phyloP scores from a whole-genome alignment of 2,888 invertebrate species.

The Cancer borealis region DNA sequence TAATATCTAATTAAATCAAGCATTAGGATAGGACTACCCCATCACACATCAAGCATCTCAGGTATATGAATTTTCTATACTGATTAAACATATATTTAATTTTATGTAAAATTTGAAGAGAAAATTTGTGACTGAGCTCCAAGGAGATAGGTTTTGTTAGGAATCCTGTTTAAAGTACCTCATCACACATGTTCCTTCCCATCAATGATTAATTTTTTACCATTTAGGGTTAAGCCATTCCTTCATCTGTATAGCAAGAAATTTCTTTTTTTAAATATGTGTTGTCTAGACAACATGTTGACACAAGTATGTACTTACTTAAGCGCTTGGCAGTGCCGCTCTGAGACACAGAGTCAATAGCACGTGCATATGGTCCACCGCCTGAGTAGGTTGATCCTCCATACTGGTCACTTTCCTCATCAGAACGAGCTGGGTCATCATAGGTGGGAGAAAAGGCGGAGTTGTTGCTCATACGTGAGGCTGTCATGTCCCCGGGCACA shows the following conservation, averaged over 20 bases:
- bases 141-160: background rate
- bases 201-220: background rate
- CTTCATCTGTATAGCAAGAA: background rate
- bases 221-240: background rate
- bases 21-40: background rate
- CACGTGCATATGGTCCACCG: conserved; percentile 84
- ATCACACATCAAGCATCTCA: background rate
- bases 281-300: background rate
- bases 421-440: conserved; percentile 95
- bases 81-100: too few species aligned
- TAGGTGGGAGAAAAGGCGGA: conserved; percentile 87
- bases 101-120: too few species aligned
- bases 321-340: conserved; percentile 77
- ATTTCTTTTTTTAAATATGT: background rate
- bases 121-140: too few species aligned
- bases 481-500: conserved; percentile 73
- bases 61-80: too few species aligned
- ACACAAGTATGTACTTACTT: conserved; percentile 64
- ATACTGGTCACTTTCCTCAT: conserved; percentile 94
- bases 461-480: conserved; percentile 75
- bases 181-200: background rate
- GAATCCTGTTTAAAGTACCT: background rate
- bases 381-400: conserved; percentile 87
- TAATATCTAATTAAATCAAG: background rate
- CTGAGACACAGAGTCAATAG: conserved; percentile 87